A percentile compares a stretch with the other conserved stretches of the same genome.
These are phyloP conservation scores for Nemapogon koenigi DNA, from an alignment of 2,888 invertebrate genomes.

Conservation along the genomic window DNA sequence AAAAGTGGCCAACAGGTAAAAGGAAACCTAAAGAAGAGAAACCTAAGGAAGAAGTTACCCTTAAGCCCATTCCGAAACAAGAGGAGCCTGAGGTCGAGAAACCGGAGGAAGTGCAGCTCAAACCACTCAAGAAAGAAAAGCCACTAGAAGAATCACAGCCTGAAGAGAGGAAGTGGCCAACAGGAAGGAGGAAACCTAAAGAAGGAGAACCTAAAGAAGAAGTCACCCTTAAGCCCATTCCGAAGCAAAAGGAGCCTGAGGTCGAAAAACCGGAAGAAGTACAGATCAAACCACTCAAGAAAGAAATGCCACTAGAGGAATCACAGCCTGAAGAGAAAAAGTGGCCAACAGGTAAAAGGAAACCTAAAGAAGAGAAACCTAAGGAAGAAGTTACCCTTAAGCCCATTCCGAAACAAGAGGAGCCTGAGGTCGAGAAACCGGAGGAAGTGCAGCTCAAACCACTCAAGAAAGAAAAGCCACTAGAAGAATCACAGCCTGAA, in stretches of 20 bases:
- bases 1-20: conserved; percentile 27
- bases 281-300: conserved; percentile 18
- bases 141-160: conserved; percentile 32
- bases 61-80: conserved; percentile 15
- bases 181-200: conserved; percentile 20
- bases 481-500: conserved; percentile 21
- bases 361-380: conserved; percentile 33
- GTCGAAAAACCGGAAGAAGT: conserved; percentile 23
- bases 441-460: conserved; percentile 43
- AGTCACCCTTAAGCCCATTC: conserved; percentile 32
- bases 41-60: conserved; percentile 22
- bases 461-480: conserved; percentile 25
- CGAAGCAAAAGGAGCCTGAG: conserved; percentile 27
- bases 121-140: conserved; percentile 28
- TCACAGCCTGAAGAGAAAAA: conserved; percentile 27
- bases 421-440: conserved; percentile 28
- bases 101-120: conserved; percentile 33
- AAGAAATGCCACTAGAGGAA: conserved; percentile 21
- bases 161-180: conserved; percentile 27
- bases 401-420: conserved; percentile 23
- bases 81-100: conserved; percentile 14
- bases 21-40: conserved; percentile 34
- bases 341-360: conserved; percentile 25
- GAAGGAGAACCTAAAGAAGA: conserved; percentile 29
- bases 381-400: conserved; percentile 31